Evolutionary conservation across 1,140 invertebrate genomes (phyloP), one percentile per base, ranked within the genome.

Genomic region (Caenorhabditis latens): DNA sequence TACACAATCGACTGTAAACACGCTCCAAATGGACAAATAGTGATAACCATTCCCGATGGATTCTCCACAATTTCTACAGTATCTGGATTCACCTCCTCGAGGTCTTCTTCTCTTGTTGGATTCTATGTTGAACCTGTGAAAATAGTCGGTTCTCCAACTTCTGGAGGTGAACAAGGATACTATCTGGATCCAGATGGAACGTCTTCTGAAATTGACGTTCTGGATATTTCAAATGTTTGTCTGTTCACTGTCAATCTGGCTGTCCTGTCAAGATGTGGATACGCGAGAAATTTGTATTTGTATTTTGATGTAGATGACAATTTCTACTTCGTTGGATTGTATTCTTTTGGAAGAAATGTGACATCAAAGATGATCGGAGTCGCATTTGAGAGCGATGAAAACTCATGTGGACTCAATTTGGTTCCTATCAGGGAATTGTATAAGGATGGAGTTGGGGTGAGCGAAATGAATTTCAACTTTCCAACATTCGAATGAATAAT

Each of bases 251-350:
- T 40, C 11, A 71, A 46, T 71, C 16, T 13, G 14, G 19, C 65
- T 43, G 42, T 71, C 6, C 4, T 71, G 16, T 43, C 65, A 24
- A 71, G 19, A 71, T 71, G 65, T 46, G 65, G 65, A 71, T 71
- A 14, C 42, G 16, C 13, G 4, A 71, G 42, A 7, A 43, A 16
- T n/a, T 6, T 71, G 4, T 43, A 71, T 71, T 14, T 71, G 13
- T 71, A 71, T n/a, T 71, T 46, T 46, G 65, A 71, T 46, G 2
- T 43, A 6, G 65, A 43, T 2, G 42, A 71, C 8, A 46, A 71
- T 8, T 71, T 71, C 8, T 71, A 71, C 46, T 71, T 71, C 19
- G 42, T 71, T n/a, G 9, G 40, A 8, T n/a, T 71, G 16, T 43
- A 71, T n/a, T 43, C 40, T 43, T 43, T 43, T n/a, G 40, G 65